Evolutionary conservation across 2,888 invertebrate species (phyloP).

Genomic region (Ganaspis brasiliensis): DNA sequence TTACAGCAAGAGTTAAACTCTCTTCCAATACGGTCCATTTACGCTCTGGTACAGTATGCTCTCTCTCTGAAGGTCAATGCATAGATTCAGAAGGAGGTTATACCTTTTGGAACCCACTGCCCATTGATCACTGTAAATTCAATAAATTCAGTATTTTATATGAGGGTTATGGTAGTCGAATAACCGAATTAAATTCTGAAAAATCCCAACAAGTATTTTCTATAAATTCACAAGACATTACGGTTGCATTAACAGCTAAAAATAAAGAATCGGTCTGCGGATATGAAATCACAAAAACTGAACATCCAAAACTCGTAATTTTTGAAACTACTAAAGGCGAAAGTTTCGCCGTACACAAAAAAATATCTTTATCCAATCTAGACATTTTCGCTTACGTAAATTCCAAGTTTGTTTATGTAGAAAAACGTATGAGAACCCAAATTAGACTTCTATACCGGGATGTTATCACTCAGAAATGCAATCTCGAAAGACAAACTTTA

Average conservation of each 20-base stretch:
- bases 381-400: slow-evolving; percentile 61
- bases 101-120: not conserved
- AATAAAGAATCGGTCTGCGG: slow-evolving; percentile 29
- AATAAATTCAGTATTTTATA: slow-evolving; percentile 51
- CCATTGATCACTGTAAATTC: slow-evolving; percentile 47
- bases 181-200: slow-evolving; percentile 9
- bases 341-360: not conserved
- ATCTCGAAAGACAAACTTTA: slow-evolving; percentile 63
- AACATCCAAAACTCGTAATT: slow-evolving; percentile 51
- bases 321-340: slow-evolving; percentile 30
- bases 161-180: slow-evolving; percentile 46
- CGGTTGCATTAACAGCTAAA: slow-evolving; percentile 55
- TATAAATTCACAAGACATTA: no score
- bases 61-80: not conserved
- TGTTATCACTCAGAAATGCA: slow-evolving; percentile 61
- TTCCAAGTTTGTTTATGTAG: slow-evolving; percentile 65
- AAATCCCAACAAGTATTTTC: slow-evolving; percentile 38
- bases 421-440: slow-evolving; percentile 59
- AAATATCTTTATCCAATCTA: not conserved
- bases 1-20: not conserved
- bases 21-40: not conserved
- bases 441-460: slow-evolving; percentile 58
- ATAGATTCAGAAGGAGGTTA: not conserved
- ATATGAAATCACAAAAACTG: slow-evolving; percentile 42
- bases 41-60: not conserved